Evolutionary conservation across 2,888 invertebrate genomes (phyloP), one percentile per base, ranked within the genome.

Genomic region (Allophyes oxyacanthae): DNA sequence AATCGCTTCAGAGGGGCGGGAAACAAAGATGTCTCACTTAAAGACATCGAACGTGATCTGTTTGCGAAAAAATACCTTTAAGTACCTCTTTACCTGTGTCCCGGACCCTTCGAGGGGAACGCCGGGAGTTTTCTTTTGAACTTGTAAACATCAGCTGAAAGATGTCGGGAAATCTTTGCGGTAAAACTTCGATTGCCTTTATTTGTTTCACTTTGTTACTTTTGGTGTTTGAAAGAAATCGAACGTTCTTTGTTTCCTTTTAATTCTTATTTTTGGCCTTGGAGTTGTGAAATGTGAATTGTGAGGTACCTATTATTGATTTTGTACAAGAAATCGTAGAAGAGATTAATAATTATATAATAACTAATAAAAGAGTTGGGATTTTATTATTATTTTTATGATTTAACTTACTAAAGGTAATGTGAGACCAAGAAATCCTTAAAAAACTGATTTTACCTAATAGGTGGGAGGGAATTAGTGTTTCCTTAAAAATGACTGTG

Each of bases 21-120:
- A 82, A 85, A 86, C 87, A 87, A 89, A 89, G 90, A 93, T 86
- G 88, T 89, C 91, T 92, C 92, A 92, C 92, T 94, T 92, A 92
- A 87, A 83, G 85, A 83, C 85, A 84, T 85, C 84, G 90, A 85
- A 94, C 94, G 94, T 94, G 94, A 94, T 94, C 94, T 85, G 93
- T 89, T 91, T 93, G 89, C 87, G 58, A 85, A 90, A 92, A 91
- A 92, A 91, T 86, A 84, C 81, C 82, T 85, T 85, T 88, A 88
- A 89, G 86, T 81, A 87, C 86, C 85, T 84, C 86, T 87, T 88
- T 87, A 89, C 89, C 88, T 89, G 87, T 82, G 64, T 69, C 60
- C 68, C 57, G 59, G 68, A 78, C 75, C 75, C 78, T 75, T 72
- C 72, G 68, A 77, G 76, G 80, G 83, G 87, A 85, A 66, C 44